Evolutionary conservation across 2,113 vertebrate species (phyloP), one percentile per base, ranked within the genome.

Genomic region (Speoplatyrhinus poulsoni): DNA sequence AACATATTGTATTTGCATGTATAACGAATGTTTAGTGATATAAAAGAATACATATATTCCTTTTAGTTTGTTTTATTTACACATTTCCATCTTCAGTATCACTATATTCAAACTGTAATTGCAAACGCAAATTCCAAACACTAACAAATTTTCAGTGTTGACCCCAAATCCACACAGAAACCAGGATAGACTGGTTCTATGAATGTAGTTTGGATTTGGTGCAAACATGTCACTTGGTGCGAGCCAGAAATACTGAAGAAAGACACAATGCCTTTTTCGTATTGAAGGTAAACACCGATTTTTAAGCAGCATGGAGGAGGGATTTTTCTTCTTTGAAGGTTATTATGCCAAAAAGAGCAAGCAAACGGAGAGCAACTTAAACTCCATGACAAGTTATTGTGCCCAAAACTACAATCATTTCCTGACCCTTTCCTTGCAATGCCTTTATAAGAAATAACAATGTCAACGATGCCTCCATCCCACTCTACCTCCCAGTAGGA

Each of bases 381-480:
- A 48, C 95, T 94, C 95, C 96, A 98, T 0, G 96, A 97, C 36
- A 79, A n/a, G 3, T 77, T 26, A 0, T 93, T 94, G 5, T 92
- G 87, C 1, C 96, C 94, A 0, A 95, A 94, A 69, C 83, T 91
- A 77, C 93, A 93, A 0, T 85, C 85, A 8, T 82, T 81, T 1
- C 89, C 77, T 0, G 63, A 85, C 10, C 90, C 86, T 57, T 71
- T 70, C 46, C 90, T 77, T 0, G 69, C 3, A 5, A 96, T 93
- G 0, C 74, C 62, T 0, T 13, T 72, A 75, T 96, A 95, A 0
- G 94, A 87, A 16, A 94, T 82, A 0, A 94, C 95, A 67, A 96
- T 70, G 0, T 93, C 88, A 15, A 95, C 75, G 0, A 76, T 5
- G 26, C 93, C 91, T 16, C 81, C 83, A 5, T 85, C 84, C 84